phyloP scores from a whole-genome alignment of 2,888 invertebrate genomes.

The Onchidella celtica region DNA sequence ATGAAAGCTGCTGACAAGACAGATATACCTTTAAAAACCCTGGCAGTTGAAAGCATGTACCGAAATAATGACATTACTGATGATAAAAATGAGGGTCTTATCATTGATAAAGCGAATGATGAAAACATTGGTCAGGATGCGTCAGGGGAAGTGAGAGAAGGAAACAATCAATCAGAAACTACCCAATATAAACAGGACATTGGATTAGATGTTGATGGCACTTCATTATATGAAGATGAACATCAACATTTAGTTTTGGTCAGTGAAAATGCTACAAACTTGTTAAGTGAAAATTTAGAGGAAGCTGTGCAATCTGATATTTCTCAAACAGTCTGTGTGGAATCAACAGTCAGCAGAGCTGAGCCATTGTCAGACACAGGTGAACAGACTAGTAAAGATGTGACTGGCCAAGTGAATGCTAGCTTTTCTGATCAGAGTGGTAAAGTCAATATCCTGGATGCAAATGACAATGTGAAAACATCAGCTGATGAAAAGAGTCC shows the following conservation, averaged over 20 bases:
- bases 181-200: background rate
- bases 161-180: background rate
- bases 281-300: too few species aligned
- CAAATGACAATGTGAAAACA: too few species aligned
- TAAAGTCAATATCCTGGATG: too few species aligned
- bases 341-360: too few species aligned
- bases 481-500: too few species aligned
- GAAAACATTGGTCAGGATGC: background rate
- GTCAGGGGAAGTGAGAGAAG: background rate
- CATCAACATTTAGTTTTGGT: background rate
- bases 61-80: background rate
- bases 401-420: too few species aligned
- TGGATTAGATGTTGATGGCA: background rate
- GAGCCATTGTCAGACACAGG: too few species aligned
- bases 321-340: too few species aligned
- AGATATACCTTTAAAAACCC: too few species aligned
- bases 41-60: background rate
- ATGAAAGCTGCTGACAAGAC: background rate
- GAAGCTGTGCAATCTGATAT: too few species aligned
- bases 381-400: too few species aligned
- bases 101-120: background rate
- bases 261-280: background rate
- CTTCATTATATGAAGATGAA: background rate
- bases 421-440: too few species aligned
- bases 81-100: background rate